phyloP scores from a whole-genome alignment of 2,888 invertebrate genomes.

The Xestia ashworthii region DNA sequence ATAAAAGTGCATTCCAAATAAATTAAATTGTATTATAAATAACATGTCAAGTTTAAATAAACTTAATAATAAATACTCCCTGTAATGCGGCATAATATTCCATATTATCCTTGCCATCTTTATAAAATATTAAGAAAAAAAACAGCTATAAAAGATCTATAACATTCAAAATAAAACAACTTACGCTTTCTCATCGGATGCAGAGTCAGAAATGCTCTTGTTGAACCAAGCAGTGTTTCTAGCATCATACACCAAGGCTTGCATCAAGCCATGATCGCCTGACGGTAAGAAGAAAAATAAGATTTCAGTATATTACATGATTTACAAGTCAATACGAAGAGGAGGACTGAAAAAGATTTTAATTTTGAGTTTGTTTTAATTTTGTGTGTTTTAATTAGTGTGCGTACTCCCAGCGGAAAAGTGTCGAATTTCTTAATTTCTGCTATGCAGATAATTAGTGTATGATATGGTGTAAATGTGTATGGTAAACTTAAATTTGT shows the following conservation, averaged over 20 bases:
- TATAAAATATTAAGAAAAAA: not conserved
- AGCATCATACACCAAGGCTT: slow-evolving; percentile 96
- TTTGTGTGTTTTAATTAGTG: not conserved
- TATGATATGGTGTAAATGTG: too few relatives aligned
- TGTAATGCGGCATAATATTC: slow-evolving; percentile 9
- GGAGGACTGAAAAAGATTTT: not conserved
- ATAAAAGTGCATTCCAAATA: slow-evolving; percentile 79
- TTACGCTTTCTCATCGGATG: slow-evolving; percentile 92
- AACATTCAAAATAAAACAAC: slow-evolving; percentile 63
- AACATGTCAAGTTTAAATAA: not conserved
- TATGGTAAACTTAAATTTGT: too few relatives aligned
- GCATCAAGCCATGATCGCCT: slow-evolving; percentile 96
- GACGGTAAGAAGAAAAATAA: slow-evolving; percentile 6
- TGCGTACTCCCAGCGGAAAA: too few relatives aligned
- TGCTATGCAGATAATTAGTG: too few relatives aligned
- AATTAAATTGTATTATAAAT: slow-evolving; percentile 54
- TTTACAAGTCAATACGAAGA: not conserved
- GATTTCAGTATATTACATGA: not conserved
- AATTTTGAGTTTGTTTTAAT: not conserved
- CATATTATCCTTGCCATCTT: not conserved
- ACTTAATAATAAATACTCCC: slow-evolving; percentile 30
- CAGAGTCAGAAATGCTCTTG: slow-evolving; percentile 93
- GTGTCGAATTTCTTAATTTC: too few relatives aligned
- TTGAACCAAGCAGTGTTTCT: slow-evolving; percentile 97
- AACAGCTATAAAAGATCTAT: not conserved